Evolutionary conservation across 1,140 invertebrate species (phyloP).

Genomic region (Panulirus ornatus): DNA sequence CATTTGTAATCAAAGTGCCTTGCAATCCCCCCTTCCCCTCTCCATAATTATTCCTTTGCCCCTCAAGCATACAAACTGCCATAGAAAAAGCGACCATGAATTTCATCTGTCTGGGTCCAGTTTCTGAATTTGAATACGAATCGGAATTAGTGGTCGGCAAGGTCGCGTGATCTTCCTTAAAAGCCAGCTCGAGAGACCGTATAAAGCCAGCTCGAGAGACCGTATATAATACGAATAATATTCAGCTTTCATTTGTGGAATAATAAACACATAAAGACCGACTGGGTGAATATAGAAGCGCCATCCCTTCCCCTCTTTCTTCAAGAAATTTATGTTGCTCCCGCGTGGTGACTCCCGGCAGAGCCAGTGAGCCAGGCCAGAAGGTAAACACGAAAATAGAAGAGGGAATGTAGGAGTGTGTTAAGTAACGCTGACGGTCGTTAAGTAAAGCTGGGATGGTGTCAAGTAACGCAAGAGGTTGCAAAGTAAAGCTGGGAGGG

Average conservation of each 20-base stretch:
- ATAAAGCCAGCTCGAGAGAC: background rate
- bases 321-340: no score
- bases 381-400: no score
- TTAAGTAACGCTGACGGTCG: no score
- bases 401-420: no score
- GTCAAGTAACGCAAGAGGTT: no score
- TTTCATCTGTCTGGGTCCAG: background rate
- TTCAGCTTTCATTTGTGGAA: background rate
- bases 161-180: no score
- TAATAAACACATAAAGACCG: conserved; percentile 2
- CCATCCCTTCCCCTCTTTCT: background rate
- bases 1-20: no score
- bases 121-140: conserved; percentile 6
- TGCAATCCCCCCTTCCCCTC: background rate
- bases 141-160: background rate
- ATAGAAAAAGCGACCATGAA: background rate
- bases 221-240: background rate
- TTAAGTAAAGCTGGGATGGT: no score
- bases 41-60: background rate
- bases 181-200: background rate
- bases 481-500: no score
- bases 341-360: no score
- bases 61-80: background rate
- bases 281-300: background rate
- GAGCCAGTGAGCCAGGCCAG: no score